Percentiles rank a stretch among this genome's conserved stretches.
These are phyloP conservation scores for Limnephilus rhombicus DNA, from an alignment of 2,888 invertebrate species.

Conservation along the genomic window DNA sequence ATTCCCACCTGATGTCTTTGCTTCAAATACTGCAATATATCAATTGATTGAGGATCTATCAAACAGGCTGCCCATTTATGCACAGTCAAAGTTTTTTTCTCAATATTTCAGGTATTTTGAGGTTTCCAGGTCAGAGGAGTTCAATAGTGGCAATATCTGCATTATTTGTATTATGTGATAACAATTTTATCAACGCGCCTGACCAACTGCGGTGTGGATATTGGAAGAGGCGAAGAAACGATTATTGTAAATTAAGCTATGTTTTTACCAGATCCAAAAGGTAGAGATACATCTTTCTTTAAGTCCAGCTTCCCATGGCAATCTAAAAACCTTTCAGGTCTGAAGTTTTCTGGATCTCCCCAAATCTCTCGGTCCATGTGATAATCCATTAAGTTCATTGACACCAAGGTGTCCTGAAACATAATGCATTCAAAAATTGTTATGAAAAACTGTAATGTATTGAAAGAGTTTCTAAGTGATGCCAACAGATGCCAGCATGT, in stretches of 20 bases:
- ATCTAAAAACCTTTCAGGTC: conserved; percentile 81
- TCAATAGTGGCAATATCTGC: not conserved
- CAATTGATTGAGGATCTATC: not conserved
- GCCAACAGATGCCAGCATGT: no score
- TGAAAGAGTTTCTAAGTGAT: no score
- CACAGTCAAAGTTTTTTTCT: not conserved
- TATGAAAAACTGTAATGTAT: not conserved
- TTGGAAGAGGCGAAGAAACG: not conserved
- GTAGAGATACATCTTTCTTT: conserved; percentile 69
- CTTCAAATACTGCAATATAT: not conserved
- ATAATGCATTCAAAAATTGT: not conserved
- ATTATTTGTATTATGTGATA: no score
- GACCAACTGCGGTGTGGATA: no score
- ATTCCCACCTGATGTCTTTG: not conserved
- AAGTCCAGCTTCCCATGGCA: conserved; percentile 68
- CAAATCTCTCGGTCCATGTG: conserved; percentile 78
- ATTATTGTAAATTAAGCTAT: not conserved
- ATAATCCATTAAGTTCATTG: conserved; percentile 72
- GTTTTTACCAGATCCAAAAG: conserved; percentile 71
- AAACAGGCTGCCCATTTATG: not conserved
- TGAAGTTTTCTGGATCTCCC: conserved; percentile 80
- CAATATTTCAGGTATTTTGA: not conserved
- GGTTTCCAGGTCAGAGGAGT: not conserved
- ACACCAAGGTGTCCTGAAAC: conserved; percentile 75
- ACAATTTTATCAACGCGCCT: no score